phyloP scores from a whole-genome alignment of 2,888 invertebrate genomes.

The Coelopa pilipes region DNA sequence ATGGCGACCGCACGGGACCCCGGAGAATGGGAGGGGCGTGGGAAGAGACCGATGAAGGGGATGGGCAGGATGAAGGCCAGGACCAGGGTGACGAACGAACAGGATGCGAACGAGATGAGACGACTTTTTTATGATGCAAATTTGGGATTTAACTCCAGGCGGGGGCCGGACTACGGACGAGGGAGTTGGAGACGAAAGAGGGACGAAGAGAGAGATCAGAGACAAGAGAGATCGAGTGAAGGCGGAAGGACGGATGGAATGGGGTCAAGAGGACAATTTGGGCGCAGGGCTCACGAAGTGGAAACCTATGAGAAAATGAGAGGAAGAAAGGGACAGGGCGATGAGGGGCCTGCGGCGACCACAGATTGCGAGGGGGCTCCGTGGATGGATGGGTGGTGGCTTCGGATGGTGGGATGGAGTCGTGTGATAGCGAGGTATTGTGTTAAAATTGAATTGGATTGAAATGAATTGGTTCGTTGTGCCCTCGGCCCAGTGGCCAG shows the following conservation, averaged over 20 bases:
- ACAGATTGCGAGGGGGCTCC: no score
- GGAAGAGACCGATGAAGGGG: no score
- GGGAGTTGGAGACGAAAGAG: not conserved
- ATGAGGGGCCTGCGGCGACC: no score
- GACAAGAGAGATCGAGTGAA: not conserved
- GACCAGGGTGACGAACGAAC: no score
- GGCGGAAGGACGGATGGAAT: no score
- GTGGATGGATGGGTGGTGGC: not conserved
- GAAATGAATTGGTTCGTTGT: slow-evolving; percentile 4
- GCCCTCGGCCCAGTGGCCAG: not conserved
- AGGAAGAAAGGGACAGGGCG: no score
- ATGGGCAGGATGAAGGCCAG: no score
- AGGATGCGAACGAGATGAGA: no score
- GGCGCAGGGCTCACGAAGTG: no score
- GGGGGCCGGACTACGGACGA: not conserved
- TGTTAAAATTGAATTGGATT: slow-evolving; percentile 2
- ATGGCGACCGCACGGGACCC: not conserved
- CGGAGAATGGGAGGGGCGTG: no score
- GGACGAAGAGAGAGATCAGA: not conserved
- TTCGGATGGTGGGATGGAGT: not conserved
- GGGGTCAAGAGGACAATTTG: no score
- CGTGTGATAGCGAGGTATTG: not conserved
- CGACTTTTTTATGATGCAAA: slow-evolving; percentile 14
- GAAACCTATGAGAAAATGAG: no score
- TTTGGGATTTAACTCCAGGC: slow-evolving; percentile 1